A percentile compares a stretch with the other conserved stretches of the same genome.
These are phyloP conservation scores for Caradrina clavipalpis DNA, from an alignment of 2,888 invertebrate species.

Conservation along the genomic window DNA sequence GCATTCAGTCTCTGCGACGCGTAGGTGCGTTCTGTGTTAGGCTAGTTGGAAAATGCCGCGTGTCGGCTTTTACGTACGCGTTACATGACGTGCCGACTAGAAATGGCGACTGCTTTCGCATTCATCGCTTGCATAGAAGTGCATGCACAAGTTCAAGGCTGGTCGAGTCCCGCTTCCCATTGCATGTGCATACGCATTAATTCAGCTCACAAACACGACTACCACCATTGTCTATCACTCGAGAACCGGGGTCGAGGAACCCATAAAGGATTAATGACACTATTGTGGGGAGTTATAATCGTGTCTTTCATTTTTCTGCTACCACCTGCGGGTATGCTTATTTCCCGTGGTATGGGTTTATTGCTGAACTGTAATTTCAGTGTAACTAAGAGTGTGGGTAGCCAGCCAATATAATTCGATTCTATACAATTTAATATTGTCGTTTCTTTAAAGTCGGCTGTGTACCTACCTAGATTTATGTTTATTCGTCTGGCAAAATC, in stretches of 20 bases:
- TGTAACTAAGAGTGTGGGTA: constrained; percentile 55
- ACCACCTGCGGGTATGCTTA: constrained; percentile 74
- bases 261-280: constrained; percentile 89
- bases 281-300: constrained; percentile 82
- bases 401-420: constrained; percentile 53
- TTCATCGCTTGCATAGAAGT: constrained; percentile 81
- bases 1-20: constrained; percentile 13
- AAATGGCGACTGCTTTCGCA: constrained; percentile 85
- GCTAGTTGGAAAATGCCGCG: constrained; percentile 56
- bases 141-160: constrained; percentile 89
- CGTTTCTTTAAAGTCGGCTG: constrained; percentile 33
- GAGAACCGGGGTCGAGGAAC: constrained; percentile 82
- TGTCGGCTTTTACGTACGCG: constrained; percentile 67
- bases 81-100: constrained; percentile 81
- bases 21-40: constrained; percentile 44
- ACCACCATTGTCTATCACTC: constrained; percentile 90
- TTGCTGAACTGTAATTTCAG: constrained; percentile 63
- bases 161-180: constrained; percentile 86
- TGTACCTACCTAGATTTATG: constrained; percentile 31
- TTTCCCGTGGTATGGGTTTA: constrained; percentile 57
- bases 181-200: constrained; percentile 88
- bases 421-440: constrained; percentile 53
- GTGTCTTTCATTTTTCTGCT: constrained; percentile 78
- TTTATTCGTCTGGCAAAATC: constrained; percentile 16
- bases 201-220: constrained; percentile 87